Conservation (phyloP, 2,113 vertebrate species). For the Xyliphius kryptos region DNA sequence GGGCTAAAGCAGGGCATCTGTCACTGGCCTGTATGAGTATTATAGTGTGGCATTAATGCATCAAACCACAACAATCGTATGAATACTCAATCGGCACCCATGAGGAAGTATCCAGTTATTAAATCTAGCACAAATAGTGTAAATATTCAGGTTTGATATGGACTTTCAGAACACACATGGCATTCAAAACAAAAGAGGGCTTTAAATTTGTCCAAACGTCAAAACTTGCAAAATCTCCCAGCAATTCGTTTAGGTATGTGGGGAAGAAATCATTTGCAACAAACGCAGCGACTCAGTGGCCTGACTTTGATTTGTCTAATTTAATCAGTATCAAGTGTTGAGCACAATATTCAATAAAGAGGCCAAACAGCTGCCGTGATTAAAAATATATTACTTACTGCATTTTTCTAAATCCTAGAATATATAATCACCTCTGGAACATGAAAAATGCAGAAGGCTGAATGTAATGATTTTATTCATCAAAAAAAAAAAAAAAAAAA, state of each 20-base stretch:
- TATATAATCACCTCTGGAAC: conserved; percentile 61
- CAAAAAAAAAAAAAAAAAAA: conserved; percentile 53
- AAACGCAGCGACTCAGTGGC: conserved; percentile 13
- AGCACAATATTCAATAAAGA: conserved; percentile 57
- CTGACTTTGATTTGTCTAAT: conserved; percentile 55
- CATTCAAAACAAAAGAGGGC: too few relatives aligned
- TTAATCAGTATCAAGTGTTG: conserved; percentile 57
- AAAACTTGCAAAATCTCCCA: conserved; percentile 5
- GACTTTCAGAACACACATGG: too few relatives aligned
- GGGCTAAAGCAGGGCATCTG: conserved; percentile 39
- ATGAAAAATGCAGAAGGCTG: conserved; percentile 64
- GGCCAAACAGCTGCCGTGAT: conserved; percentile 68
- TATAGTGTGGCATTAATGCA: conserved; percentile 31
- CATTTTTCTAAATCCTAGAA: conserved; percentile 65
- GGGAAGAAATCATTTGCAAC: neutral
- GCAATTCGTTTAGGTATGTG: neutral
- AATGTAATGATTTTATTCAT: conserved; percentile 68
- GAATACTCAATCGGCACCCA: conserved; percentile 51
- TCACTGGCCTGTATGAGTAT: conserved; percentile 38
- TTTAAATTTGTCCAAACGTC: conserved; percentile 27
- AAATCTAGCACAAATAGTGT: conserved; percentile 38
- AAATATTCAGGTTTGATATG: conserved; percentile 40
- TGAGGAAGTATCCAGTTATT: conserved; percentile 56
- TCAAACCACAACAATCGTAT: conserved; percentile 37
- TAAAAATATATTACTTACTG: conserved; percentile 70